Conservation (phyloP, 2,113 vertebrate genomes). For the Erinaceus europaeus region DNA sequence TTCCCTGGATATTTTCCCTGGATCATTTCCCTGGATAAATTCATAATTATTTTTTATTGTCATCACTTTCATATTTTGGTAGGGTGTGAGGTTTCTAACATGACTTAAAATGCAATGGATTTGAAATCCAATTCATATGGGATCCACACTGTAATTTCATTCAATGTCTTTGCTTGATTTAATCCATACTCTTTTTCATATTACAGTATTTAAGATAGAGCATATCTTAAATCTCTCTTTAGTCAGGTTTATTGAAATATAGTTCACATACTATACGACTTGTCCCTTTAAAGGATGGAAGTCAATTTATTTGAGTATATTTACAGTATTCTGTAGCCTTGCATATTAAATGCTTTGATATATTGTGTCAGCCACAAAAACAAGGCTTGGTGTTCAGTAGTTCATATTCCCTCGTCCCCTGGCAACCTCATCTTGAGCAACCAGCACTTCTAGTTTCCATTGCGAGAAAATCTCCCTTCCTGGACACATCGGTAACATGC, state of each 20-base stretch:
- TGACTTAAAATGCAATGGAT: conserved; percentile 31
- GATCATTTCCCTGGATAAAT: neutral
- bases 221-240: conserved; percentile 8
- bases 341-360: too few species aligned
- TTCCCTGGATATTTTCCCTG: neutral
- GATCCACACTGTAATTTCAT: conserved; percentile 58
- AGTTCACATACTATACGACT: neutral
- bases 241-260: neutral
- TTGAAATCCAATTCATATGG: conserved; percentile 24
- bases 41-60: conserved; percentile 56
- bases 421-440: too few species aligned
- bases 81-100: conserved; percentile 20
- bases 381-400: too few species aligned
- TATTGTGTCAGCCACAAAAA: too few species aligned
- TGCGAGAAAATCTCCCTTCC: too few species aligned
- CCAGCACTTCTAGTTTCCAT: too few species aligned
- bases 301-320: neutral
- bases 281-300: neutral
- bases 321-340: too few species aligned
- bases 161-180: conserved; percentile 51
- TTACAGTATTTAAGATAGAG: conserved; percentile 63
- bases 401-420: too few species aligned
- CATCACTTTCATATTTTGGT: conserved; percentile 35
- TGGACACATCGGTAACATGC: too few species aligned
- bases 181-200: conserved; percentile 57